Conservation (phyloP, 2,797 vertebrate species). For the Premnoplex brunnescens region DNA sequence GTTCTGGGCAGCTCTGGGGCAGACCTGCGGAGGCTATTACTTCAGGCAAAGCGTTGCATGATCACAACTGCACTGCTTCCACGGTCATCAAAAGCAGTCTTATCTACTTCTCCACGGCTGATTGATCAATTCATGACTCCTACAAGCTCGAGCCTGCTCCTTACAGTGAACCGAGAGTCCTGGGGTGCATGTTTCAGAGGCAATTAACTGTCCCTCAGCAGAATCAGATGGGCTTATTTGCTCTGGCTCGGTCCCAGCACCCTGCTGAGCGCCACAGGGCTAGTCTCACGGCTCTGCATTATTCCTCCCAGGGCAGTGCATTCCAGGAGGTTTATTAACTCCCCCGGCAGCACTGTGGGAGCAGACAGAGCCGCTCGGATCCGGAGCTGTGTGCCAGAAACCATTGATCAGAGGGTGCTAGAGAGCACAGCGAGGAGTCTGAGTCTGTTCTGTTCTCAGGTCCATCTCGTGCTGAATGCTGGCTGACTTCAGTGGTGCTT, state of each 20-base stretch:
- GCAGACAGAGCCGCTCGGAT: background rate
- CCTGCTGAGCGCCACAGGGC: background rate
- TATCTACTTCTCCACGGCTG: background rate
- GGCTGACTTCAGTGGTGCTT: background rate
- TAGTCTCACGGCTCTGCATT: background rate
- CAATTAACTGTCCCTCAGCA: conserved; percentile 42
- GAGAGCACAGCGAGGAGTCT: background rate
- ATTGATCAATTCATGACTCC: conserved; percentile 49
- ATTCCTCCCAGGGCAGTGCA: conserved; percentile 14
- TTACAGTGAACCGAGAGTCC: background rate
- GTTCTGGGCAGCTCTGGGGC: background rate
- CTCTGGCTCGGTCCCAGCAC: background rate
- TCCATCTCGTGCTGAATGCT: background rate
- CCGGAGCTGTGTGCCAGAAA: background rate
- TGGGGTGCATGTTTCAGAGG: conserved; percentile 20
- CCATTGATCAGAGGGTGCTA: conserved; percentile 5
- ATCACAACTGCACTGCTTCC: background rate
- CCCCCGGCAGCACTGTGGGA: background rate
- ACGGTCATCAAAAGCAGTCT: conserved; percentile 38
- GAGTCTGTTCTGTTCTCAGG: background rate
- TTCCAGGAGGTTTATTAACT: conserved; percentile 49
- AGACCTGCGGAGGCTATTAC: rapidly evolving
- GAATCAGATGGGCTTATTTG: conserved; percentile 14
- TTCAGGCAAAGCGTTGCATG: background rate
- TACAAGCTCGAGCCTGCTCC: conserved; percentile 17